These are phyloP conservation scores for Caenorhabditis briggsae DNA, from an alignment of 1,140 invertebrate genomes.

Conservation along the genomic window DNA sequence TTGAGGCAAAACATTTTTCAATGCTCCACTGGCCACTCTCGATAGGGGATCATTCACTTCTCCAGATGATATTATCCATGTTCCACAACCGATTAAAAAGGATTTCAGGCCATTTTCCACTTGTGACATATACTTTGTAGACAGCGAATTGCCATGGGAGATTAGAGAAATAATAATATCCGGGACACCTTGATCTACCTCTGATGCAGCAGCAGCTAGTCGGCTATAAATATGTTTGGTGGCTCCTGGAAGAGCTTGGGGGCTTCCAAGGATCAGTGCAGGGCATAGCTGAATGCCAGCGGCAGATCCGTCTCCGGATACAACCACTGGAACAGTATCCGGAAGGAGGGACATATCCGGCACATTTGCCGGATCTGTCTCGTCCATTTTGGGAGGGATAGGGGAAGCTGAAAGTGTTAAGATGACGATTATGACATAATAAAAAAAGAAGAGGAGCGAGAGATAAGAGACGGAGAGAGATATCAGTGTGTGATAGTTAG, in stretches of 20 bases:
- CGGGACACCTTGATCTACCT: slow-evolving; percentile 73
- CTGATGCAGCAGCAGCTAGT: slow-evolving; percentile 66
- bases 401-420: not conserved
- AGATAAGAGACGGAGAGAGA: not conserved
- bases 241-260: slow-evolving; percentile 60
- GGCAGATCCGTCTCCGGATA: not conserved
- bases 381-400: not conserved
- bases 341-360: slow-evolving; percentile 27
- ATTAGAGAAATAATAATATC: slow-evolving; percentile 73
- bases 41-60: slow-evolving; percentile 69
- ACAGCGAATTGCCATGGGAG: slow-evolving; percentile 72
- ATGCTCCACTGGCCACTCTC: slow-evolving; percentile 49
- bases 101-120: slow-evolving; percentile 57
- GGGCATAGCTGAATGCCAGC: slow-evolving; percentile 58
- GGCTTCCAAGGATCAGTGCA: slow-evolving; percentile 52
- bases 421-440: slow-evolving; percentile 4
- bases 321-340: slow-evolving; percentile 8
- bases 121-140: slow-evolving; percentile 59
- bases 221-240: slow-evolving; percentile 67
- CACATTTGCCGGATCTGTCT: slow-evolving; percentile 22
- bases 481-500: not conserved
- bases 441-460: not conserved
- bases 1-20: slow-evolving; percentile 66
- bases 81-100: slow-evolving; percentile 65
- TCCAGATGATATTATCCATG: slow-evolving; percentile 70